phyloP scores from a whole-genome alignment of 1,140 invertebrate genomes.

The Apis mellifera region Amel_HAv3.1 CM009941.2:7179001-7179500 shows the following conservation, averaged over 20 bases:
- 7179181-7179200: too few species aligned
- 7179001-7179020: too few species aligned
- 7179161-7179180: not conserved
- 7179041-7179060: too few species aligned
- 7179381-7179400: not conserved
- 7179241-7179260: too few species aligned
- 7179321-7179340: not conserved
- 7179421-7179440: not conserved
- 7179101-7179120: too few species aligned
- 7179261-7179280: not conserved
- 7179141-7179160: not conserved
- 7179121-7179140: not conserved
- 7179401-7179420: not conserved
- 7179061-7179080: too few species aligned
- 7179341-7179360: not conserved
- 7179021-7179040: too few species aligned
- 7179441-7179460: not conserved
- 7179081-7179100: too few species aligned
- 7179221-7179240: not conserved
- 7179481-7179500: not conserved
- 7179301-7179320: not conserved
- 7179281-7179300: not conserved
- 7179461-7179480: not conserved
- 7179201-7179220: not conserved
- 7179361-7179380: not conserved